Conservation (phyloP, 2,888 invertebrate species). For the Lymantria monacha region DNA sequence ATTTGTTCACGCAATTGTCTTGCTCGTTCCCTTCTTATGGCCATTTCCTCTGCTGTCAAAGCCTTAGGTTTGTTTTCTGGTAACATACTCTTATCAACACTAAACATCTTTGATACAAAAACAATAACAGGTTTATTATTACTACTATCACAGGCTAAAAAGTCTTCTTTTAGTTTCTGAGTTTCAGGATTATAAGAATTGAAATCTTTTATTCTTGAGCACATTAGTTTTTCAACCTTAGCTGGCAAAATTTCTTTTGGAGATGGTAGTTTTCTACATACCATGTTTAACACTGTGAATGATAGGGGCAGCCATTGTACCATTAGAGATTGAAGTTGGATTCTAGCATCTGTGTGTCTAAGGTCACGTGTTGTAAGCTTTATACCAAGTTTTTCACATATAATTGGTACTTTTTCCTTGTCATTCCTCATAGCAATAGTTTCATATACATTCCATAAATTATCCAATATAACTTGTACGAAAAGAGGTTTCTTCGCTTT, state of each 20-base stretch:
- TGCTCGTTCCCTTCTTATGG: slow-evolving; percentile 85
- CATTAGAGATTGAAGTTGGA: slow-evolving; percentile 91
- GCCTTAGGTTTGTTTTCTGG: slow-evolving; percentile 91
- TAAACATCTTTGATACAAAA: slow-evolving; percentile 95
- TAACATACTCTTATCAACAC: slow-evolving; percentile 87
- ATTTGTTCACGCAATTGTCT: slow-evolving; percentile 85
- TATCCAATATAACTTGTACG: slow-evolving; percentile 94
- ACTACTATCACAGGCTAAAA: slow-evolving; percentile 85
- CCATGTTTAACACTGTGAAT: slow-evolving; percentile 90
- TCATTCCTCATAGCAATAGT: slow-evolving; percentile 89
- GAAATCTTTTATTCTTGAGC: slow-evolving; percentile 86
- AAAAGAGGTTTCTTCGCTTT: slow-evolving; percentile 96
- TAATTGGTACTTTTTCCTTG: slow-evolving; percentile 85
- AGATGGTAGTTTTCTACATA: slow-evolving; percentile 90
- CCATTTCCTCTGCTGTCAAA: slow-evolving; percentile 89
- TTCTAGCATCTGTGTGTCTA: slow-evolving; percentile 88
- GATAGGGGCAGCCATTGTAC: slow-evolving; percentile 96
- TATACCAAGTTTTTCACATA: slow-evolving; percentile 89
- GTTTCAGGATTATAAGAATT: slow-evolving; percentile 86
- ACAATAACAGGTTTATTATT: slow-evolving; percentile 86
- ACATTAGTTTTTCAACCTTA: slow-evolving; percentile 92
- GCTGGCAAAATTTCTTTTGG: slow-evolving; percentile 88
- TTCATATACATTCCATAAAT: slow-evolving; percentile 95
- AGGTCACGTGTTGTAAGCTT: slow-evolving; percentile 89
- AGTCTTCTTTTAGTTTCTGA: slow-evolving; percentile 86